These are phyloP conservation scores for Brachyptera risi DNA, from an alignment of 2,888 invertebrate genomes.

Conservation along the genomic window DNA sequence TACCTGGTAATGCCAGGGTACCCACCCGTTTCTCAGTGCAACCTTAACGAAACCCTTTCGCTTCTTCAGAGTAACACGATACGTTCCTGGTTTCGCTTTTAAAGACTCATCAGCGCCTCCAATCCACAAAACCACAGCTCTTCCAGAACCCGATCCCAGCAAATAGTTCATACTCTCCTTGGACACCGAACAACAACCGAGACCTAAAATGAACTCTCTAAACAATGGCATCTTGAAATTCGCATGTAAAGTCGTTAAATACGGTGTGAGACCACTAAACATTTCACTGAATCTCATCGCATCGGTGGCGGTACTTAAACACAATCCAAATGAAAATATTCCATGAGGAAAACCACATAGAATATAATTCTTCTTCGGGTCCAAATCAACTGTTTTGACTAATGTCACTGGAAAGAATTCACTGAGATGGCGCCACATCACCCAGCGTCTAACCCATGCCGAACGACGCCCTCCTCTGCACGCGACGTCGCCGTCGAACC, in stretches of 20 bases:
- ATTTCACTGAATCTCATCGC: slow-evolving; percentile 45
- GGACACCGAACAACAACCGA: slow-evolving; percentile 57
- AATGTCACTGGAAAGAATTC: slow-evolving; percentile 84
- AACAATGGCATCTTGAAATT: slow-evolving; percentile 70
- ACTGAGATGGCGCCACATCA: slow-evolving; percentile 68
- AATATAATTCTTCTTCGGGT: slow-evolving; percentile 76
- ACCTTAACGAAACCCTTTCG: slow-evolving; percentile 75
- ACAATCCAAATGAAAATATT: slow-evolving; percentile 70
- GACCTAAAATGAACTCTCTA: slow-evolving; percentile 58
- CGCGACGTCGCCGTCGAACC: slow-evolving; percentile 59
- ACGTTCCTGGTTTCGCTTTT: slow-evolving; percentile 72
- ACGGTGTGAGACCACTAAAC: slow-evolving; percentile 60
- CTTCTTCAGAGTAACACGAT: slow-evolving; percentile 66
- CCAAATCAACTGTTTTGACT: slow-evolving; percentile 76
- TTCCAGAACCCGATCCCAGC: slow-evolving; percentile 62
- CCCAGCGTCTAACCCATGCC: slow-evolving; percentile 60
- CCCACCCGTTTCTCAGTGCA: slow-evolving; percentile 70
- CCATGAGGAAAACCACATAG: slow-evolving; percentile 92
- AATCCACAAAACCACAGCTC: slow-evolving; percentile 76
- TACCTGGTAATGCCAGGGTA: too few species aligned
- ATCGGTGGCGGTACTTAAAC: slow-evolving; percentile 48
- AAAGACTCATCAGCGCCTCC: slow-evolving; percentile 89
- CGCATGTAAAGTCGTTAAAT: slow-evolving; percentile 63
- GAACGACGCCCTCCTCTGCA: slow-evolving; percentile 52
- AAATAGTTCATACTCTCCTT: slow-evolving; percentile 62